Percentiles rank a stretch among this genome's conserved stretches.
phyloP scores from a whole-genome alignment of 2,113 vertebrate species.

The Saguinus midas region DNA sequence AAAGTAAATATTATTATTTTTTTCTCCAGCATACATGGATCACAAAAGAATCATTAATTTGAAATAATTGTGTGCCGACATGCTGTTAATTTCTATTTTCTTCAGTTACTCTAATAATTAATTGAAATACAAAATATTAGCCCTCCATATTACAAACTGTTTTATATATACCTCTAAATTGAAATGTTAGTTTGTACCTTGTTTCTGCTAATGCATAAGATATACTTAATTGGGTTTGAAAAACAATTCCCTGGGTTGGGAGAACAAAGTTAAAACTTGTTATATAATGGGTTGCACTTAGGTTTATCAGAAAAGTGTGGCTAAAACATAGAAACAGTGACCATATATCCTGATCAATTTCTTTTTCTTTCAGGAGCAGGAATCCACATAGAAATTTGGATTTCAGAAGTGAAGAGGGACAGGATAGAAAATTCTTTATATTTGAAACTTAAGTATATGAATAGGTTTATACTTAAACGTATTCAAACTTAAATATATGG shows the following conservation, averaged over 20 bases:
- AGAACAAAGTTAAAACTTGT: not conserved
- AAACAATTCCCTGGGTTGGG: not conserved
- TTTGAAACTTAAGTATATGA: too few relatives aligned
- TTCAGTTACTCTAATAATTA: not conserved
- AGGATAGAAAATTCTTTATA: too few relatives aligned
- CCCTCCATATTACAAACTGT: not conserved
- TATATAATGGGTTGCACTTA: fast-evolving
- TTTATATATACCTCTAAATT: not conserved
- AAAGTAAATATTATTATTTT: not conserved
- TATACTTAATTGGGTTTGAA: fast-evolving
- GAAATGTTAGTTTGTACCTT: not conserved
- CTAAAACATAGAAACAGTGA: not conserved
- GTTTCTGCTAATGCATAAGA: fast-evolving
- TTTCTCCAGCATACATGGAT: not conserved
- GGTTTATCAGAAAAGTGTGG: not conserved
- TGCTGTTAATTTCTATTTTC: too few relatives aligned
- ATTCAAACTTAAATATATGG: too few relatives aligned
- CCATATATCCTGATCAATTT: fast-evolving
- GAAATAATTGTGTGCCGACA: not conserved
- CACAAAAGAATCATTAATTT: fast-evolving
- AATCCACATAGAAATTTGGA: too few relatives aligned
- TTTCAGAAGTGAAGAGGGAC: fast-evolving
- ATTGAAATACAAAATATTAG: not conserved
- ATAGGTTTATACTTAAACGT: too few relatives aligned
- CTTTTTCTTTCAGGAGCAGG: fast-evolving